Evolutionary conservation across 2,113 vertebrate species (phyloP).

Genomic region (Pseudopodoces humilis): DNA sequence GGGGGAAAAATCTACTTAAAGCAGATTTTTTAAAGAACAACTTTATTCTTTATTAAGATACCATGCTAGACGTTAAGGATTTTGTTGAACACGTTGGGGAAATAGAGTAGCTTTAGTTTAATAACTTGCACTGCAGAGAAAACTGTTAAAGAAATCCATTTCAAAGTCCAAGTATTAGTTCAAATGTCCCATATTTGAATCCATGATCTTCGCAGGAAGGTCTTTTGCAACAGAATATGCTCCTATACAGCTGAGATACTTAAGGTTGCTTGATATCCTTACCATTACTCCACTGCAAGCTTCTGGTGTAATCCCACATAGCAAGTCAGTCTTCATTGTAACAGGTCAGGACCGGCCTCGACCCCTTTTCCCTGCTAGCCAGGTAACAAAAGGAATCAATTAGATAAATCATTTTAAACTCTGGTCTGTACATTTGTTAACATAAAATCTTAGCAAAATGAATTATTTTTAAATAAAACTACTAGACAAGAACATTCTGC

Average conservation of each 20-base stretch:
- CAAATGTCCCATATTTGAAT: conserved; percentile 85
- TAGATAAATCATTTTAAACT: conserved; percentile 87
- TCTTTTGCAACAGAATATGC: conserved; percentile 90
- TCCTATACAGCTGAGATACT: conserved; percentile 92
- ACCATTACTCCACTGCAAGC: conserved; percentile 93
- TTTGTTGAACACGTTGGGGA: conserved; percentile 82
- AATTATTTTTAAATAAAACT: conserved; percentile 63
- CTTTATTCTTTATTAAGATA: conserved; percentile 85
- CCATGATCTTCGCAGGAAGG: conserved; percentile 86
- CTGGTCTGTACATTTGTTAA: conserved; percentile 77
- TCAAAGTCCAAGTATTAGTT: conserved; percentile 88
- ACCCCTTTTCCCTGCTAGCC: conserved; percentile 97
- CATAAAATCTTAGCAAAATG: conserved; percentile 69
- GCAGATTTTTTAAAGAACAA: conserved; percentile 79
- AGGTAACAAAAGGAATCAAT: conserved; percentile 98
- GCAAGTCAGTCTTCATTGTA: conserved; percentile 96
- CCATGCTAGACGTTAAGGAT: conserved; percentile 85
- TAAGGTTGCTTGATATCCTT: conserved; percentile 91
- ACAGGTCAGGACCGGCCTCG: conserved; percentile 92
- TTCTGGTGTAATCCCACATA: conserved; percentile 98
- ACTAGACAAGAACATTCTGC: conserved; percentile 60
- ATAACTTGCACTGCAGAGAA: conserved; percentile 89
- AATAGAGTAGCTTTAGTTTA: conserved; percentile 86
- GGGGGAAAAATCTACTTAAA: conserved; percentile 83
- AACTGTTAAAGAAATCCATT: conserved; percentile 88